A percentile compares a stretch with the other conserved stretches of the same genome.
phyloP scores from a whole-genome alignment of 1,140 invertebrate genomes.

The Philotrypesis tridentata region DNA sequence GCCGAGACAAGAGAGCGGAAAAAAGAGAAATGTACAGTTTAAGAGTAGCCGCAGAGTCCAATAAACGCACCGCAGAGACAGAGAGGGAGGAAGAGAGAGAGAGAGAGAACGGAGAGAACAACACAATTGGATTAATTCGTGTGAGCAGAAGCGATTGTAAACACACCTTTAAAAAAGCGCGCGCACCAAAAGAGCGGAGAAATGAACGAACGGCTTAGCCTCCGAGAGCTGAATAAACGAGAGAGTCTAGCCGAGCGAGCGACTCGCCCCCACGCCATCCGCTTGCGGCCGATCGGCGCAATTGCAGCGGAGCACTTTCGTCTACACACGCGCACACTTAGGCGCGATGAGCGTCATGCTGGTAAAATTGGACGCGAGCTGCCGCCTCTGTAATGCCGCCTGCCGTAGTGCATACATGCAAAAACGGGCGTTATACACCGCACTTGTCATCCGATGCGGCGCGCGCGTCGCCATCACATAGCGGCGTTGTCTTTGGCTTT shows the following conservation, averaged over 20 bases:
- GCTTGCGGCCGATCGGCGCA: conserved; percentile 46
- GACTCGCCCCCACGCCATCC: conserved; percentile 55
- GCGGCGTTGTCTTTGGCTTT: too few species aligned
- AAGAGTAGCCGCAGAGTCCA: not conserved
- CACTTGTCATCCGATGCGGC: too few species aligned
- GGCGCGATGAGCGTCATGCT: conserved; percentile 24
- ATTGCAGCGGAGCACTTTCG: conserved; percentile 41
- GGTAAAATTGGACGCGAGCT: not conserved
- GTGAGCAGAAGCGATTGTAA: not conserved
- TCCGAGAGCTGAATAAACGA: conserved; percentile 37
- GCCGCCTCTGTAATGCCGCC: too few species aligned
- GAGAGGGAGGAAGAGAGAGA: too few species aligned
- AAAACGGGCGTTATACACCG: not conserved
- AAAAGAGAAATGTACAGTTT: not conserved
- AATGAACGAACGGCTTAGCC: conserved; percentile 1
- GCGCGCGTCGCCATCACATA: too few species aligned
- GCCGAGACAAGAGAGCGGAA: not conserved
- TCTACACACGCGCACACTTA: too few species aligned
- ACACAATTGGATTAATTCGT: not conserved
- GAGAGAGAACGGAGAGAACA: too few species aligned
- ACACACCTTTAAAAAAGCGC: not conserved
- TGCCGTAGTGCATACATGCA: not conserved
- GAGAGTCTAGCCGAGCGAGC: conserved; percentile 15
- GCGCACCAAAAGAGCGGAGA: not conserved
- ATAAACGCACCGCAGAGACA: not conserved